Conservation (phyloP, 1,140 invertebrate genomes). For the Melanaphis sacchari region DNA sequence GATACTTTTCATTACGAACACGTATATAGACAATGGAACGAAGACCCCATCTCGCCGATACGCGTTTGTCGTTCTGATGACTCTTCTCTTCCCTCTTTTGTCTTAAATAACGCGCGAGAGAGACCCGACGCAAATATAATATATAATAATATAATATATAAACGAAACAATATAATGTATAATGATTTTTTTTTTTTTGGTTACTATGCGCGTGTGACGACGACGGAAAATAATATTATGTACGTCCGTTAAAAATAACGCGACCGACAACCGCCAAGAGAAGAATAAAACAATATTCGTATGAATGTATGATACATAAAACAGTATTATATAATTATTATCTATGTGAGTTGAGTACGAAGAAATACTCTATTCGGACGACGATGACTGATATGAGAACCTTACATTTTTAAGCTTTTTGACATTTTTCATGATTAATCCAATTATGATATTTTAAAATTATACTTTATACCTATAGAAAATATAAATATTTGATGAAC, state of each 20-base stretch:
- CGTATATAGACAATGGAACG: conserved; percentile 53
- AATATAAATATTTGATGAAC: not conserved
- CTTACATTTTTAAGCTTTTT: not conserved
- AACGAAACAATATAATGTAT: conserved; percentile 28
- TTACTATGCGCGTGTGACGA: not conserved
- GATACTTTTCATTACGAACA: conserved; percentile 57
- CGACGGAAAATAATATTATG: not conserved
- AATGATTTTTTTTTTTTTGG: conserved; percentile 27
- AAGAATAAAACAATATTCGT: not conserved
- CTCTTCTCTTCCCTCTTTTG: conserved; percentile 45
- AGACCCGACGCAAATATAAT: not conserved
- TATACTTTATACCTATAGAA: not conserved
- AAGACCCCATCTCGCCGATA: conserved; percentile 28
- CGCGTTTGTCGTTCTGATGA: conserved; percentile 41
- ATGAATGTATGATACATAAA: not conserved
- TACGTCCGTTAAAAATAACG: conserved; percentile 46
- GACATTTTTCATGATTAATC: not conserved
- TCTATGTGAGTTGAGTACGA: not conserved
- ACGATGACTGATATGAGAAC: no score
- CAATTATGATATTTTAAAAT: not conserved
- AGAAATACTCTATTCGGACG: not conserved
- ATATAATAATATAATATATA: conserved; percentile 16
- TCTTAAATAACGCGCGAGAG: conserved; percentile 27
- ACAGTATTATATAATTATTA: not conserved
- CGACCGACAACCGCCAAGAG: not conserved